These are phyloP conservation scores for Rhynchotus rufescens DNA, from an alignment of 2,797 vertebrate genomes.

Conservation along the genomic window DNA sequence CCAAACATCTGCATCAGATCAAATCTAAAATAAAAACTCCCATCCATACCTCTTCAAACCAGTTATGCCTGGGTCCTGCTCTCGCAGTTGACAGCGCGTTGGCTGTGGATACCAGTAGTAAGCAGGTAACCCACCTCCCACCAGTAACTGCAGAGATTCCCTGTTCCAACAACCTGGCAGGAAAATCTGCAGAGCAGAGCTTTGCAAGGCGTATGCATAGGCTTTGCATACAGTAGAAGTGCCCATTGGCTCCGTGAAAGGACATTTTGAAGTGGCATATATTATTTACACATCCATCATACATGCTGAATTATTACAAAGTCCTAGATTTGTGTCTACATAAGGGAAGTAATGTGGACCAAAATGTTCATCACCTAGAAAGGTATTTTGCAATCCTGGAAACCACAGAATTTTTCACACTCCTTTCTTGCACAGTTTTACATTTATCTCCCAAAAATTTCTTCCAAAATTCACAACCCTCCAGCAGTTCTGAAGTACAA, in stretches of 20 bases:
- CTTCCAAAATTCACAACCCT: not conserved
- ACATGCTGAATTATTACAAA: not conserved
- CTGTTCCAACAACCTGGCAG: not conserved
- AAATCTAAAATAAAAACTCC: conserved; percentile 2
- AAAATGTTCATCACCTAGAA: not conserved
- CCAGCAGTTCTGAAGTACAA: not conserved
- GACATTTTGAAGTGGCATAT: not conserved
- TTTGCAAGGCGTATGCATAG: not conserved
- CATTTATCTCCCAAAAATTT: not conserved
- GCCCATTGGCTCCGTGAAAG: not conserved
- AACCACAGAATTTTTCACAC: not conserved
- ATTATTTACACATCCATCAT: accelerated
- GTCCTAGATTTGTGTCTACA: not conserved
- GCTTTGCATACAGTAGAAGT: not conserved
- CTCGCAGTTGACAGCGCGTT: not conserved
- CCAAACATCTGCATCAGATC: not conserved
- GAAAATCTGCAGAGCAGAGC: not conserved
- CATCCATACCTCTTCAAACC: not conserved
- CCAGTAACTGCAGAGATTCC: not conserved
- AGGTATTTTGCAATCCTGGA: not conserved
- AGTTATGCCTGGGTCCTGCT: not conserved
- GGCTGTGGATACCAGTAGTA: not conserved
- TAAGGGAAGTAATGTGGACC: not conserved
- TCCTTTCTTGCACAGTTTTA: not conserved
- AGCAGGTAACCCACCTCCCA: not conserved